Base-by-base conservation (phyloP, 92 coral and sea anemone species). In the Scolanthus callimorphus region DNA sequence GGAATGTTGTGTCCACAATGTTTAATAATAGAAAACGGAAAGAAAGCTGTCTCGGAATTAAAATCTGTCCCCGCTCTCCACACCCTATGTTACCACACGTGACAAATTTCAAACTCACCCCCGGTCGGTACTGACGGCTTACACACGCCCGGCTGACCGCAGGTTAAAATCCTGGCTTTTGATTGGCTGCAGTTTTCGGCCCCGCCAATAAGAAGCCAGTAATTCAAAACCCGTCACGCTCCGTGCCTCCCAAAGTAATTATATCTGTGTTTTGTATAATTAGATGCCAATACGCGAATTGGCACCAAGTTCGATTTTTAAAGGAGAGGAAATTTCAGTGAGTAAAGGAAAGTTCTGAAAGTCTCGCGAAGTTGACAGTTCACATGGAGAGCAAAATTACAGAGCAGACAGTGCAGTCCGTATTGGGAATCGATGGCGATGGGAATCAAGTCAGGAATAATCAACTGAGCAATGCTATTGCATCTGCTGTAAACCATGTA, bases 401-500 rank as follows among this genome's bases (percentile, higher is more conserved):
- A 29, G 75, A 68, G 25, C 65, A 56, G 25, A 55, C 44, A 41
- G 75, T 56, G 23, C 41, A 29, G 2, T 25, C 31, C 1, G 11
- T 61, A 44, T 20, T 61, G 8, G 17, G 55, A 2, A 2, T 55
- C 21, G 67, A 60, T 4, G 44, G 20, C 10, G 69, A 63, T 3
- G 57, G 58, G 17, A 2, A 71, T 4, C 82, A 67, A 24, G 60
- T 67, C 17, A 83, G 82, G 51, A 84, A 74, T 63, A 71, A 68
- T 67, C 83, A 87, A 50, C 72, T 94, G 29, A 89, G 89, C 43
- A 91, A 85, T 57, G 99, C 99, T 4, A 94, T 94, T 15, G 89
- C 99, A 10, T 76, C 83, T 31, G 99, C 99, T 2, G 99, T 94
- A 45, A 94, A 94, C 63, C 91, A 94, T 51, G 99, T 94, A 20